Evolutionary conservation across 2,888 invertebrate genomes (phyloP), one percentile per base, ranked within the genome.

Genomic region (Campoletis raptor): DNA sequence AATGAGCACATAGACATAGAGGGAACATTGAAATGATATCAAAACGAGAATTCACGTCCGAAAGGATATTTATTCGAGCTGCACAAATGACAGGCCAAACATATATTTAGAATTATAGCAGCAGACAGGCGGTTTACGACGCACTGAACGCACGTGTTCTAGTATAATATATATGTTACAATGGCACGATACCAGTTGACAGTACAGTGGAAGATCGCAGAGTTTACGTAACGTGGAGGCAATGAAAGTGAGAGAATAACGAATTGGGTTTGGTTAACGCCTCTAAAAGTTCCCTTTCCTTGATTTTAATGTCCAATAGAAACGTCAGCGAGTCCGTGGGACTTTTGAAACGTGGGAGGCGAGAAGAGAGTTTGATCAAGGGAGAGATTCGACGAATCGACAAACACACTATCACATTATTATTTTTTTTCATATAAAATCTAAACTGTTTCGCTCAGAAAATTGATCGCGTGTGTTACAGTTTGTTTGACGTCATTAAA

Each of bases 361-460:
- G 61, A 30, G 30, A 61, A 30, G 12, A 12, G 5, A n/a, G 24
- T 57, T 24, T 0, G 24, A n/a, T 12, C 6, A 12, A 57, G 12
- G 24, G 6, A n/a, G 21, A 57, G 57, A 57, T 57, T 30, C 5
- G 15, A 15, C 12, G 9, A 30, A 15, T 61, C 10, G 42, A 82
- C 61, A 74, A 70, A 54, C 64, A 79, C 67, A 48, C 37, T 52
- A 42, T 78, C 61, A 70, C 30, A 30, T 30, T 30, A 30, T 30
- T 79, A 4, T 67, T 74, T 82, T 79, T 8, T 67, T 74, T 82
- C 79, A 79, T 76, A 82, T 79, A 72, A 85, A 83, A 74, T n/a
- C 66, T n/a, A n/a, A 52, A 70, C 15, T 30, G 37, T 81, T 61
- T 73, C 21, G 15, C 12, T 64, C 24, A 9, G 66, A 24, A 40